Evolutionary conservation across 2,888 invertebrate species (phyloP).

Genomic region (Drosophila merina): DNA sequence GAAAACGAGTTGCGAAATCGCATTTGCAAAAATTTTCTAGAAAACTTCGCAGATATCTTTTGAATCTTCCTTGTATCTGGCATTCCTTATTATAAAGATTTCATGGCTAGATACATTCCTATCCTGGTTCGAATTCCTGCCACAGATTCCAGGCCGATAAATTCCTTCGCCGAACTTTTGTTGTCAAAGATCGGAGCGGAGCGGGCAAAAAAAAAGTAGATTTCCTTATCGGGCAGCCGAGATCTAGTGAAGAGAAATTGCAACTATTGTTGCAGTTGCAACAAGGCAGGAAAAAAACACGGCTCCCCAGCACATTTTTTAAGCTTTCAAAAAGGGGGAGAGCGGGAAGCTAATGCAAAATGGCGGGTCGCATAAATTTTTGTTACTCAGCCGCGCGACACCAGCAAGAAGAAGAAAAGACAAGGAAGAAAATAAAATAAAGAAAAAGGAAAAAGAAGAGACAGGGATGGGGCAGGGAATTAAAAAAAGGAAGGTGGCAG

Average conservation of each 20-base stretch:
- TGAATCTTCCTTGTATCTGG: too few species aligned
- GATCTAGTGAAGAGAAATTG: conserved; percentile 22
- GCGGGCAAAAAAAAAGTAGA: conserved; percentile 3
- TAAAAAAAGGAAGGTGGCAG: conserved; percentile 6
- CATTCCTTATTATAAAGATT: background rate
- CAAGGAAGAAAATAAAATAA: conserved; percentile 54
- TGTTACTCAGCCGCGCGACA: conserved; percentile 67
- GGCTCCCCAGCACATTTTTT: conserved; percentile 3
- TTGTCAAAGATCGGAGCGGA: conserved; percentile 6
- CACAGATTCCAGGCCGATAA: conserved; percentile 1
- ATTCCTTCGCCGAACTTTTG: conserved; percentile 9
- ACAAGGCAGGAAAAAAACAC: background rate
- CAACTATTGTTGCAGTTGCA: conserved; percentile 33
- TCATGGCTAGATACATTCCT: background rate
- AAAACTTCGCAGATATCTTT: too few species aligned
- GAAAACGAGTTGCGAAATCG: conserved; percentile 12
- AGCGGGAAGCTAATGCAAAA: conserved; percentile 53
- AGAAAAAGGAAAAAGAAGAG: conserved; percentile 7
- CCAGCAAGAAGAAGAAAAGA: conserved; percentile 28
- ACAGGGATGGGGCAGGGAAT: conserved; percentile 18
- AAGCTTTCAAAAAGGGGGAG: too few species aligned
- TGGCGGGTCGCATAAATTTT: conserved; percentile 70
- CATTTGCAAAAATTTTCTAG: conserved; percentile 7
- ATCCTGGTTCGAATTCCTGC: background rate
- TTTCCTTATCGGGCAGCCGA: conserved; percentile 1